Conservation (phyloP, 2,797 vertebrate genomes). For the Glyptemys insculpta region DNA sequence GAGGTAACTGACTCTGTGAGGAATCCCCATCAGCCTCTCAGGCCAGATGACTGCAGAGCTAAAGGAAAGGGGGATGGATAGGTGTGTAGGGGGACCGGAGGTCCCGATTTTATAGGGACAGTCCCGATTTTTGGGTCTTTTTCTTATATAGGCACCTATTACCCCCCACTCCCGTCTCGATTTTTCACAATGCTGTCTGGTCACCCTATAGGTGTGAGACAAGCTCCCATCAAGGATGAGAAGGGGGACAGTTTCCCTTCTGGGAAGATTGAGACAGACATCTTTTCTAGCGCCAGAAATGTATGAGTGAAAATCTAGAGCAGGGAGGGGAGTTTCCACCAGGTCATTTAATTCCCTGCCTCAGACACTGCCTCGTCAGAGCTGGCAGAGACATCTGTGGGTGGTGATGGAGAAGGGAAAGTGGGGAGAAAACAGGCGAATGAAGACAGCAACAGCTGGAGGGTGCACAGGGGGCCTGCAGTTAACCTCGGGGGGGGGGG, state of each 20-base stretch:
- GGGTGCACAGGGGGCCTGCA: not conserved
- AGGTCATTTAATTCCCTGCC: not conserved
- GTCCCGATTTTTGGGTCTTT: no score
- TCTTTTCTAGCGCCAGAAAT: not conserved
- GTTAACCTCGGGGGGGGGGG: not conserved
- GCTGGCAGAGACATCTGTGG: not conserved
- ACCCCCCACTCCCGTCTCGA: no score
- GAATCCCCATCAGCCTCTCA: not conserved
- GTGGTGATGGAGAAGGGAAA: not conserved
- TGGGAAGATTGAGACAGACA: not conserved
- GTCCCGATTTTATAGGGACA: no score
- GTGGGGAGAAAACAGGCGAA: not conserved
- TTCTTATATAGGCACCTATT: no score
- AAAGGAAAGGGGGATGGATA: not conserved
- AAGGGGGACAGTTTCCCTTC: not conserved
- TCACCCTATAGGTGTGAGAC: no score
- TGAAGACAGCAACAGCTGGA: not conserved
- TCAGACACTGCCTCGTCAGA: not conserved
- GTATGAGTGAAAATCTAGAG: not conserved
- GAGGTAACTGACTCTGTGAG: not conserved
- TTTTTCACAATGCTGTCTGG: no score
- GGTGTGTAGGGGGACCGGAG: no score
- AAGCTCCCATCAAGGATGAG: no score
- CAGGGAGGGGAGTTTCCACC: not conserved
- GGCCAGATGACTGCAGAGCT: not conserved